Percentiles rank a stretch among this genome's conserved stretches.
phyloP scores from a whole-genome alignment of 1,140 invertebrate genomes.

The Ips nitidus region DNA sequence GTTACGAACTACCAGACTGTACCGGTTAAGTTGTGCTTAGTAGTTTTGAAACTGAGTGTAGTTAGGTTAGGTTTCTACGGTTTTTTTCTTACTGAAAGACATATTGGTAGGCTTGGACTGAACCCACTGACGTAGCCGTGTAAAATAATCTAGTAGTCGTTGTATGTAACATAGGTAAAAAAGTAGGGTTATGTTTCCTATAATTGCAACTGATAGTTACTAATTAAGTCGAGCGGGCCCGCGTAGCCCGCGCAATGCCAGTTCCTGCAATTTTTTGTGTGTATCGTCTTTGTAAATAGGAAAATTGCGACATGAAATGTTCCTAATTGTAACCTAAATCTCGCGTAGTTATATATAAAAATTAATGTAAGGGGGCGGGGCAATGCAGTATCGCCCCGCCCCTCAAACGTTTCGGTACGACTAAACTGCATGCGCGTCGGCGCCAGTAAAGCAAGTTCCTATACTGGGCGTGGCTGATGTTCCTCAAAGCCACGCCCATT shows the following conservation, averaged over 20 bases:
- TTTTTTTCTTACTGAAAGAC: background rate
- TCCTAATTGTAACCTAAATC: conserved; percentile 43
- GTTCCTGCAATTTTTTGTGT: conserved; percentile 49
- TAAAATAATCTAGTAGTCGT: conserved; percentile 49
- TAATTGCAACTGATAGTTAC: conserved; percentile 54
- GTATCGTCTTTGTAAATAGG: conserved; percentile 29
- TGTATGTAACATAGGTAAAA: conserved; percentile 49
- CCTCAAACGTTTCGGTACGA: background rate
- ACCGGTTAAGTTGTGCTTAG: too few relatives aligned
- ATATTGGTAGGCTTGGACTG: background rate
- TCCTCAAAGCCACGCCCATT: conserved; percentile 49
- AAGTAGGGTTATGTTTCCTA: conserved; percentile 53
- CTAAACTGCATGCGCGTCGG: conserved; percentile 28
- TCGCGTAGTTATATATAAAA: conserved; percentile 17
- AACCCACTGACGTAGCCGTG: conserved; percentile 36
- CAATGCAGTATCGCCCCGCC: background rate
- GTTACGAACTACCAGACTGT: too few relatives aligned
- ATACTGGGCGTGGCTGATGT: conserved; percentile 51
- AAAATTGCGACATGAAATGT: conserved; percentile 48
- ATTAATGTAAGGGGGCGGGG: background rate
- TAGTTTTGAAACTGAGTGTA: too few relatives aligned
- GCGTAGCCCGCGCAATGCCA: conserved; percentile 27
- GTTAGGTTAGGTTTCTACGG: too few relatives aligned
- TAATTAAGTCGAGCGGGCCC: conserved; percentile 40
- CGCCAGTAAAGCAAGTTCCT: conserved; percentile 67